Base-by-base conservation (phyloP, 2,888 invertebrate genomes). In the Timema podura region DNA sequence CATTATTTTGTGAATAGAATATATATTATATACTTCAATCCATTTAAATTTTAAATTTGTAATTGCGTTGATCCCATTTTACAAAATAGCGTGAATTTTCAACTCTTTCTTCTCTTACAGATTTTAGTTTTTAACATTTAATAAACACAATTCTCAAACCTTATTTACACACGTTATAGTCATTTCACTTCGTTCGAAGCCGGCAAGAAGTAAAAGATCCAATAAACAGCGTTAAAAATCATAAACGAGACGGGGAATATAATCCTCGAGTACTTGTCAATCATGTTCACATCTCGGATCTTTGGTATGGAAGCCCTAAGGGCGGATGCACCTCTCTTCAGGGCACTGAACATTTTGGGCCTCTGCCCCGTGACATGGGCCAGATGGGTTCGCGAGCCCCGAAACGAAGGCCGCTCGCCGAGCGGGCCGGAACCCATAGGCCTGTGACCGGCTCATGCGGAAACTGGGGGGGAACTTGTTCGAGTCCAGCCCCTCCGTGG, bases 201-300 rank as follows among this genome's bases (percentile, higher is more conserved):
- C n/a, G 74, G 74, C 16, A 72, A 69, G 61, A 93, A 89, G 81
- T 96, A 96, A 83, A 96, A 97, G 77, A 92, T 88, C 97, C 97
- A 98, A 82, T 98, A 98, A 76, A 93, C 90, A 57, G 92, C 90
- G 81, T 98, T 98, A 84, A 98, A 98, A 75, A 96, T 84, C 78
- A 97, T 88, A 82, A 98, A 98, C 76, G 96, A 91, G 74, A 98
- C 91, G 0, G 98, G 98, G 81, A 98, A 98, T 74, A 97, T 87
- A 78, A 98, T 90, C 76, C 98, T 87, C 49, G 97, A 97, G 82
- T 97, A 97, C 78, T 97, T 97, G 83, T 98, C 98, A 79, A 98
- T 98, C 76, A 97, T 90, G 82, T 98, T 98, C 73, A 98, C 97
- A 82, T 98, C 97, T 77, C 96, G 92, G 76, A 98, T 96, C 83